Conservation (phyloP, 2,888 invertebrate genomes). For the Pharmacophagus antenor region DNA sequence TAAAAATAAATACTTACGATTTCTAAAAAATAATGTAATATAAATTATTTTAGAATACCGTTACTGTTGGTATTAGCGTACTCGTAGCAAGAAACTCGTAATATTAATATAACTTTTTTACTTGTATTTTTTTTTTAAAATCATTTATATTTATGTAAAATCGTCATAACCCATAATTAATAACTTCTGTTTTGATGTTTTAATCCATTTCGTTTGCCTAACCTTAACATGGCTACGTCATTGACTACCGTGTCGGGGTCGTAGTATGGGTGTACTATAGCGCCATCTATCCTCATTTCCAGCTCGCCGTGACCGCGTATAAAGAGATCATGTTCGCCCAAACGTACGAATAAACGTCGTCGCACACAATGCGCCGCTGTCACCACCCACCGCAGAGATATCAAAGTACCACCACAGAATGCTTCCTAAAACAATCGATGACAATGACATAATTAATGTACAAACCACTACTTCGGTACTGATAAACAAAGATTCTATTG, state of each 20-base stretch:
- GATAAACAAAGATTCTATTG: background rate
- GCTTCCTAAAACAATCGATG: conserved; percentile 83
- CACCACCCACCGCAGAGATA: conserved; percentile 90
- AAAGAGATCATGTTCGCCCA: conserved; percentile 92
- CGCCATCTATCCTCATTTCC: conserved; percentile 87
- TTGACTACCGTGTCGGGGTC: conserved; percentile 94
- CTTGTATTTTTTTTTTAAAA: no score
- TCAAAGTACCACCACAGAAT: conserved; percentile 93
- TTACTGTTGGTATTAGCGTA: no score
- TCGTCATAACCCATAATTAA: no score
- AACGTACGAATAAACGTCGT: conserved; percentile 87
- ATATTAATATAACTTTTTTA: no score
- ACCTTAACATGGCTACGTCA: conserved; percentile 93
- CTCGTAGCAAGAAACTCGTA: no score
- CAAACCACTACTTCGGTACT: background rate
- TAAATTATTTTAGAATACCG: no score
- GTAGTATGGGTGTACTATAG: conserved; percentile 91
- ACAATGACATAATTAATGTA: background rate
- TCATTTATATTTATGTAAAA: no score
- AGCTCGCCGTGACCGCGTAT: conserved; percentile 88
- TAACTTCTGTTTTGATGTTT: no score
- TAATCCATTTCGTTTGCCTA: no score
- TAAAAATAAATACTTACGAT: no score
- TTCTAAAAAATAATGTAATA: no score
- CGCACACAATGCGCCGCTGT: conserved; percentile 94